Base-by-base conservation (phyloP, 2,113 vertebrate species). In the Pycnonotus jocosus region DNA sequence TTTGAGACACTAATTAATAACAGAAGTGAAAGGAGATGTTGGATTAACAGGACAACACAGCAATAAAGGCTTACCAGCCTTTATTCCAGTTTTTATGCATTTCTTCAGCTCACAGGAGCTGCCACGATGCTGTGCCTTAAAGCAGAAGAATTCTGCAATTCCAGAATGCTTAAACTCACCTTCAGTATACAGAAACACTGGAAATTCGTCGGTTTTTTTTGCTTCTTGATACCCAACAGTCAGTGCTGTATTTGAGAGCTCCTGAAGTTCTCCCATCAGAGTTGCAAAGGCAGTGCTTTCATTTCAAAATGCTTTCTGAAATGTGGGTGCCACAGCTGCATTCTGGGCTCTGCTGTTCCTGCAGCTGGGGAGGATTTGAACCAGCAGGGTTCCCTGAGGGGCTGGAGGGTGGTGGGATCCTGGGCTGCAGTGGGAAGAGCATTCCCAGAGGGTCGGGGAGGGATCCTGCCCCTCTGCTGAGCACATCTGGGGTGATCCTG, bases 261-360 rank as follows among this genome's bases (percentile, higher is more conserved):
- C 25, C 8, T 30, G 1, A 47, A 56, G 33, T 56, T 50, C 21
- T 68, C 58, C 62, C 38, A 1, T 13, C 23, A n/a, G 56, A 73
- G 47, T 6, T 2, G 1, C 30, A 57, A 30, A 38, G 45, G 51
- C 42, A 47, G 11, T 9, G 1, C 0, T 5, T 73, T 31, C 15
- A 10, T 74, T 60, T 56, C 33, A 7, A 12, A 31, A 11, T 10
- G 33, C 12, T 37, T 4, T 28, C 4, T 58, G 62, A 7, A 1
- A 16, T 50, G 54, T 3, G 5, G 53, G 48, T n/a, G 11, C 73
- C 30, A 10, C 44, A 38, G 69, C 44, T 71, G 18, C 42, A 4
- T 35, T 17, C n/a, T 60, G 58, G 50, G 25, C 61, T 47, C 61
- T 47, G 66, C 66, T 69, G 12, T 12, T 72, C 8, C 25, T 77